Evolutionary conservation across 1,140 invertebrate genomes (phyloP), one percentile per base, ranked within the genome.

Genomic region (Bradysia coprophila): DNA sequence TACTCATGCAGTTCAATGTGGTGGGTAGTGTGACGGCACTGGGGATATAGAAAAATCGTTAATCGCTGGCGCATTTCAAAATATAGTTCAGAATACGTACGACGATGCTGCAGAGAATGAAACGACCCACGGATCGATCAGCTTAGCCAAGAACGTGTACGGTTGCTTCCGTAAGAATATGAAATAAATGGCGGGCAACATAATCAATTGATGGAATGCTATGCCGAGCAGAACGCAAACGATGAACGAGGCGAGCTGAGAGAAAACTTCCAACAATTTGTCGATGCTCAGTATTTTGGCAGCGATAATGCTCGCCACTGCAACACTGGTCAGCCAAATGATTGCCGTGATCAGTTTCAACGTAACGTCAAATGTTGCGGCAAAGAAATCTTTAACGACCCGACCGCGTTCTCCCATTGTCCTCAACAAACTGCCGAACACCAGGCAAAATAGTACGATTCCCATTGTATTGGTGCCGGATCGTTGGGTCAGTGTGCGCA

Each of bases 1-100:
- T 85, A 59, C 94, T 91, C 76, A 97, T 80, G 56, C 87, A 84
- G 38, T 78, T 76, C 63, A 96, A 93, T 34, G 91, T 94, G 37
- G 96, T 76, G 34, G 93, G 93, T 38, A 97, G 69, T 37, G 93
- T 91, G 32, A 91, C 92, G 49, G 92, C 84, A 59, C 89, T 94
- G 64, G n/a, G n/a, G n/a, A n/a, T n/a, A n/a, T n/a, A n/a, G n/a
- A n/a, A n/a, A n/a, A n/a, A n/a, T n/a, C n/a, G n/a, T n/a, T n/a
- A n/a, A n/a, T n/a, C n/a, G n/a, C n/a, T n/a, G n/a, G n/a, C n/a
- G n/a, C n/a, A n/a, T n/a, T n/a, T n/a, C n/a, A n/a, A n/a, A n/a
- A n/a, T n/a, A n/a, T n/a, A 8, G 8, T 13, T 37, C n/a, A 34
- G 31, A 43, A 43, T 48, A 16, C n/a, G n/a, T n/a, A n/a, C n/a